Base-by-base conservation (phyloP, 64 coral and sea anemone species). In the Pachyseris speciosa region DNA sequence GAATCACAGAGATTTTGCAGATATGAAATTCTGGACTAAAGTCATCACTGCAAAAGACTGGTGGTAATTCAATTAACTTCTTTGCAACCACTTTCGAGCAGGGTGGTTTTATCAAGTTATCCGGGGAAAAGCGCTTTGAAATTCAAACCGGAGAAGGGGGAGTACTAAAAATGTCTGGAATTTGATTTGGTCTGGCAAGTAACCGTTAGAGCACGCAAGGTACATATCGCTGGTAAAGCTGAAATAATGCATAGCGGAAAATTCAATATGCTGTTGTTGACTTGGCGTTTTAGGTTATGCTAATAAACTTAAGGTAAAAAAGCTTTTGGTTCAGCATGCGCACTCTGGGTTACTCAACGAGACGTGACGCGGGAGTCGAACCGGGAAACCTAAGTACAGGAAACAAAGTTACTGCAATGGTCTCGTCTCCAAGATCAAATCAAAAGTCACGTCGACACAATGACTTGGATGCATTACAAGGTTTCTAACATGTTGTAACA, bases 131-230 rank as follows among this genome's bases (percentile, higher is more conserved):
- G n/a, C 42, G 29, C 9, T n/a, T n/a, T 24, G 71, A 74, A 74
- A 72, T 41, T 41, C 17, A 48, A 25, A 29, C 15, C 73, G 12
- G 0, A 7, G 24, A 13, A 48, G 73, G 39, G 4, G 57, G 5
- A 61, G 20, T 61, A 25, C 24, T 61, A 81, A 81, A 81, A 60
- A 81, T 81, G 51, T 81, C 32, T 38, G 77, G 77, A 81, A 81
- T 81, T 81, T 22, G 13, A n/a, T 16, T 49, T 24, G 42, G 43
- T 28, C 72, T 29, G 6, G 16, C 12, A 75, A 75, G 31, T 78
- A 57, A 78, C 74, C 53, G 26, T 15, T 34, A 13, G 27, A 78
- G 16, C 75, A 78, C 75, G 48, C 75, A 57, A 78, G 28, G 17
- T n/a, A n/a, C n/a, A n/a, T n/a, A n/a, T n/a, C n/a, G n/a, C n/a